phyloP scores from a whole-genome alignment of 2,113 vertebrate species.

The Cettia cetti region DNA sequence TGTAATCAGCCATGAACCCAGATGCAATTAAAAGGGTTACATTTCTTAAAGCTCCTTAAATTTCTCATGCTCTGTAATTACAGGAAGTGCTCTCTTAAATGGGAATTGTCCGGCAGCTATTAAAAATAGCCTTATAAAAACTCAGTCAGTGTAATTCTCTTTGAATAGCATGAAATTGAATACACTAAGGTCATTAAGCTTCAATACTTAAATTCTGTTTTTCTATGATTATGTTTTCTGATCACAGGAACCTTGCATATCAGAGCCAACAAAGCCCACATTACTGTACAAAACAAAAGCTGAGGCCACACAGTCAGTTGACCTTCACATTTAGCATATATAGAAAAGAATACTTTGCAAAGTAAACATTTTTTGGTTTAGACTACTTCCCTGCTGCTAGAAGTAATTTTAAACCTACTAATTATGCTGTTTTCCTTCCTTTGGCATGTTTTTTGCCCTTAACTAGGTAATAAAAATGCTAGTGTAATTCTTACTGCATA shows the following conservation, averaged over 20 bases:
- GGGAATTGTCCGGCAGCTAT: background rate
- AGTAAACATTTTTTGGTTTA: background rate
- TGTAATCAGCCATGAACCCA: background rate
- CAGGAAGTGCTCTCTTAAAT: background rate
- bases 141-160: background rate
- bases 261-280: background rate
- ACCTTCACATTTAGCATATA: background rate
- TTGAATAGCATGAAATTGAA: conserved; percentile 4
- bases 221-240: background rate
- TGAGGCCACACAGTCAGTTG: background rate
- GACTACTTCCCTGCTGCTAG: background rate
- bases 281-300: background rate
- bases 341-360: background rate
- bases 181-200: conserved; percentile 35
- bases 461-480: background rate
- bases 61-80: background rate
- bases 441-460: background rate
- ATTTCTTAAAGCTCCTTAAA: background rate
- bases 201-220: background rate
- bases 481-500: background rate
- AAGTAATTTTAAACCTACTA: background rate
- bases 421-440: background rate
- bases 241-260: background rate
- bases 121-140: conserved; percentile 8
- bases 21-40: background rate